Evolutionary conservation across 2,113 vertebrate genomes (phyloP).

Genomic region (Podocnemis expansa): DNA sequence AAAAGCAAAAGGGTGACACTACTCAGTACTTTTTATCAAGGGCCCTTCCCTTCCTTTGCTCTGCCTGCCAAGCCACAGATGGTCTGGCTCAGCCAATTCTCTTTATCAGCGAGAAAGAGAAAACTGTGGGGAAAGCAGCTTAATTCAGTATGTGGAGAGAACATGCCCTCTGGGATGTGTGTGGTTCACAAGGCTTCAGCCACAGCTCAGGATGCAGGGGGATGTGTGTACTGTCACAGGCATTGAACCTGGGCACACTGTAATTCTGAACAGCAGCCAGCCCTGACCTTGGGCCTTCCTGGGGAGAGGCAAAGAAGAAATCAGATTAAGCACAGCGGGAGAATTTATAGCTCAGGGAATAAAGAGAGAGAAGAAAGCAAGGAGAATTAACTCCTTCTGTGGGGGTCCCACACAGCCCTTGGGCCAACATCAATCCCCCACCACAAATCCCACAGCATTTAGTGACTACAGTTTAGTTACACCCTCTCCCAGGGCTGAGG

Average conservation of each 20-base stretch:
- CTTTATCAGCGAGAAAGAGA: not conserved
- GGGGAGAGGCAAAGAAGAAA: not conserved
- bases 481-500: not conserved
- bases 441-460: no score
- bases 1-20: not conserved
- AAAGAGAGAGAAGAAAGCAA: not conserved
- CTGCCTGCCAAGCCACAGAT: conserved; percentile 47
- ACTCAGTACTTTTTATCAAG: not conserved
- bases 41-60: not conserved
- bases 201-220: not conserved
- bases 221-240: not conserved
- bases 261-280: not conserved
- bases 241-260: not conserved
- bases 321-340: not conserved
- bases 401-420: not conserved
- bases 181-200: not conserved
- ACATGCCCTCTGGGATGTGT: not conserved
- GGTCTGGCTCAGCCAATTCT: conserved; percentile 9
- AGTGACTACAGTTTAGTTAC: not conserved
- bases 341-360: not conserved
- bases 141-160: not conserved
- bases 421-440: not conserved
- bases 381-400: not conserved
- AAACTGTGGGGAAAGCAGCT: not conserved
- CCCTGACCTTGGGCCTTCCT: not conserved